A percentile compares a stretch with the other conserved stretches of the same genome.
Evolutionary conservation across 2,113 vertebrate species (phyloP).

Genomic region (Brevimyrus niger): DNA sequence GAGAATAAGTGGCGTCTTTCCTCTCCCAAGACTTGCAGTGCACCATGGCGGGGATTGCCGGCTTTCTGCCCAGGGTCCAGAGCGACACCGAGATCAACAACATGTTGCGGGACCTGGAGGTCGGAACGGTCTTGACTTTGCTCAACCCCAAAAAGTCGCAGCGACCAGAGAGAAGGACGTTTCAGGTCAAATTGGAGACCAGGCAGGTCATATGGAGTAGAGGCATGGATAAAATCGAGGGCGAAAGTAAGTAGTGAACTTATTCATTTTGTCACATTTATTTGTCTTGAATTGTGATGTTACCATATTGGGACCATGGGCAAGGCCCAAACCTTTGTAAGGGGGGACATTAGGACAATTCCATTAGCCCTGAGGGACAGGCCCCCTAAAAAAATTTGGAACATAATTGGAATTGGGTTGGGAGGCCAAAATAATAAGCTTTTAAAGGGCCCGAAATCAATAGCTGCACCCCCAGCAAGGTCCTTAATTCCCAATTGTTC

Average conservation of each 20-base stretch:
- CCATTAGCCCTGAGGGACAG: neutral
- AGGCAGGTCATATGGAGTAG: conserved; percentile 91
- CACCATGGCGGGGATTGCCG: conserved; percentile 67
- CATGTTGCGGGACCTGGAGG: conserved; percentile 83
- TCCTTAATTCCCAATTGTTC: neutral
- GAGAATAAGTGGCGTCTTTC: neutral
- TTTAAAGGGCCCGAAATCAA: neutral
- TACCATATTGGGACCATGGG: neutral
- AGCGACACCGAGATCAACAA: conserved; percentile 78
- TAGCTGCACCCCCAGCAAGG: neutral
- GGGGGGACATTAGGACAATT: neutral
- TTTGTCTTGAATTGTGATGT: neutral
- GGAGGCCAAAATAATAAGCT: neutral
- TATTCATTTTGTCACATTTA: neutral
- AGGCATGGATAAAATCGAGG: conserved; percentile 87
- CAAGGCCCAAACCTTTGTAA: neutral
- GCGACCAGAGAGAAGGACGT: conserved; percentile 86
- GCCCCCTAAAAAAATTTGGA: neutral
- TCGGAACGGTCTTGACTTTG: conserved; percentile 90
- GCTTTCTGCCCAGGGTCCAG: conserved; percentile 70
- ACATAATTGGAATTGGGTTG: neutral
- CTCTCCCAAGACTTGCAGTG: neutral
- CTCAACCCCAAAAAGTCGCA: conserved; percentile 96
- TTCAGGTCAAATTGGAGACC: conserved; percentile 92
- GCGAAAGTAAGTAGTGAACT: conserved; percentile 75